Evolutionary conservation across 2,888 invertebrate species (phyloP).

Genomic region (Tachina fera): DNA sequence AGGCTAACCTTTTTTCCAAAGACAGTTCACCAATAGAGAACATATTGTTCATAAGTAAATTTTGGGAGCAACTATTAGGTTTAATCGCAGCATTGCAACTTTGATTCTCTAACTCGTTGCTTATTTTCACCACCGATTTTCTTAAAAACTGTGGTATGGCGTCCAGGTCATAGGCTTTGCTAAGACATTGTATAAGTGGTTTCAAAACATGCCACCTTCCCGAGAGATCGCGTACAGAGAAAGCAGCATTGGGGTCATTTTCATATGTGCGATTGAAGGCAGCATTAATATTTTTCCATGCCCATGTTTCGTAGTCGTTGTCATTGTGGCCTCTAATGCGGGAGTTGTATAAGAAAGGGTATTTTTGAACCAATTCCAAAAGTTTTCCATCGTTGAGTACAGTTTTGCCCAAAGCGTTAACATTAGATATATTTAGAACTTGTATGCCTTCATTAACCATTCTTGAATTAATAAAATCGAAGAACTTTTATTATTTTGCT

Average conservation of each 20-base stretch:
- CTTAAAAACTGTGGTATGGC: slow-evolving; percentile 72
- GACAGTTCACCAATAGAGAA: slow-evolving; percentile 71
- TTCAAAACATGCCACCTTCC: slow-evolving; percentile 75
- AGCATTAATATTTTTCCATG: slow-evolving; percentile 71
- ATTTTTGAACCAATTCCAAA: slow-evolving; percentile 70
- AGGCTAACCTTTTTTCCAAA: slow-evolving; percentile 55
- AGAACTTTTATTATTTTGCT: background rate
- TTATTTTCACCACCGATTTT: slow-evolving; percentile 71
- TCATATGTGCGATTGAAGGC: slow-evolving; percentile 70
- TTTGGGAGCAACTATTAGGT: slow-evolving; percentile 31
- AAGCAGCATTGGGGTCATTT: slow-evolving; percentile 64
- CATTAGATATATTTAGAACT: slow-evolving; percentile 73
- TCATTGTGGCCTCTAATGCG: slow-evolving; percentile 69
- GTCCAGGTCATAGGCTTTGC: slow-evolving; percentile 67
- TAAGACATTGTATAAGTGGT: slow-evolving; percentile 72
- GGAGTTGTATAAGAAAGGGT: slow-evolving; percentile 72
- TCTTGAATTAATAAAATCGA: background rate
- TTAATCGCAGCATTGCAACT: slow-evolving; percentile 18
- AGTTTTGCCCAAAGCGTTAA: slow-evolving; percentile 66
- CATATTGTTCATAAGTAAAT: slow-evolving; percentile 70
- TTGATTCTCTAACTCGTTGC: slow-evolving; percentile 55
- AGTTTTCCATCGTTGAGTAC: slow-evolving; percentile 74
- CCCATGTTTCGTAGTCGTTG: slow-evolving; percentile 71
- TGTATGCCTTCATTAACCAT: slow-evolving; percentile 66
- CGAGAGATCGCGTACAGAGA: slow-evolving; percentile 72